These are phyloP conservation scores for Orthosia cruda DNA, from an alignment of 2,888 invertebrate genomes.

Conservation along the genomic window DNA sequence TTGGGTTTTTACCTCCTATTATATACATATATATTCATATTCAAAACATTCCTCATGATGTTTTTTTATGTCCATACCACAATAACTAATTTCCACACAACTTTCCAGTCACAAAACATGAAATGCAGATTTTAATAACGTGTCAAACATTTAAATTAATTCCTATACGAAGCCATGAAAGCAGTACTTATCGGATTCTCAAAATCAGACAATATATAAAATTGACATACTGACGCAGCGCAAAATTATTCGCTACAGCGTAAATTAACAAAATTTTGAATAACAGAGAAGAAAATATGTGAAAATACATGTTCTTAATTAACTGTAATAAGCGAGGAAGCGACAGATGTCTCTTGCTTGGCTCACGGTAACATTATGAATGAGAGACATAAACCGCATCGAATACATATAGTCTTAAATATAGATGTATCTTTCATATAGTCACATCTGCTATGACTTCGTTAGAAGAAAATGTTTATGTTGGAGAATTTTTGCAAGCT, in stretches of 20 bases:
- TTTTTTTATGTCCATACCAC: no score
- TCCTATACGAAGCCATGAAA: neutral
- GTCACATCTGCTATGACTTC: no score
- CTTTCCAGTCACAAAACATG: neutral
- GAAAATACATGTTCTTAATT: constrained; percentile 45
- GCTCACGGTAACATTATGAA: constrained; percentile 24
- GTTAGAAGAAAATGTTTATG: no score
- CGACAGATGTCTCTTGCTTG: constrained; percentile 37
- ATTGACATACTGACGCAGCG: neutral
- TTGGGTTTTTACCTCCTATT: neutral
- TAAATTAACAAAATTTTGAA: constrained; percentile 33
- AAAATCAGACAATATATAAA: neutral
- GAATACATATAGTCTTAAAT: no score
- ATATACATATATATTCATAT: neutral
- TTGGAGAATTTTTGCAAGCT: no score
- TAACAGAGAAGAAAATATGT: constrained; percentile 43
- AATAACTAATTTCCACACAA: neutral
- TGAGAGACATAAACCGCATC: constrained; percentile 23
- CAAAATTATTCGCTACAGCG: constrained; percentile 9
- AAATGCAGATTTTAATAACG: constrained; percentile 24
- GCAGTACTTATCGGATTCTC: constrained; percentile 2
- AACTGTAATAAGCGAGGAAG: constrained; percentile 45
- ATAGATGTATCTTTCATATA: no score
- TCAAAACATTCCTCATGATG: neutral
- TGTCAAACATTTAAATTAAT: neutral